Evolutionary conservation across 1,140 invertebrate species (phyloP), one percentile per base, ranked within the genome.

Genomic region (Limonius californicus): DNA sequence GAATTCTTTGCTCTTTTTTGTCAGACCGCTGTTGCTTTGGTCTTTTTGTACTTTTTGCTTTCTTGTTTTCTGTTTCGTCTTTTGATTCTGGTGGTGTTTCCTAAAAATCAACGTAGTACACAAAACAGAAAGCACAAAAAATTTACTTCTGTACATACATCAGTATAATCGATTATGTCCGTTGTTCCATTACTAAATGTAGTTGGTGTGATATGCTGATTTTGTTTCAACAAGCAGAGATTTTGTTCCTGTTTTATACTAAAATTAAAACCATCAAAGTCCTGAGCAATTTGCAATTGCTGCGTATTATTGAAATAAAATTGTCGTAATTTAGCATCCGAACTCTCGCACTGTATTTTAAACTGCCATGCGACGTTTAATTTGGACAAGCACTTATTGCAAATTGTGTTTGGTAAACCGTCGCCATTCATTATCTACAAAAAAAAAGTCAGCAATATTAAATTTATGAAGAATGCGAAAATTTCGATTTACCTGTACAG

Each of bases 281-380:
- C 15, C n/a, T 18, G 45, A 18, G 45, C 16, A 50, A 50, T 50
- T 18, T 18, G 45, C 4, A 50, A 27, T 35, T 64, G 62, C 39
- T 54, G 53, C 11, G 45, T 19, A 21, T 50, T 50, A 47, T 62
- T 61, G 18, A 53, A 45, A 59, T 65, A 72, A 60, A 64, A 66
- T 42, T 69, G 63, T 30, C 71, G 67, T 27, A 76, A 67, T 60
- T 73, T 75, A 21, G 59, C 43, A 62, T 81, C 77, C 1, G 76
- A 64, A 59, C 70, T 72, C 70, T 81, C 76, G 59, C 79, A 78
- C 59, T 78, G 76, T 43, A 73, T 68, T 68, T 77, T 78, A 57
- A 81, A 81, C 35, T 78, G 64, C 21, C 77, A 79, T 0, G 77
- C 77, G 9, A 77, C 61, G 47, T 79, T 74, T 1, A 79, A 64